A percentile compares a stretch with the other conserved stretches of the same genome.
Evolutionary conservation across 2,113 vertebrate genomes (phyloP).

Genomic region (Larimichthys crocea): DNA sequence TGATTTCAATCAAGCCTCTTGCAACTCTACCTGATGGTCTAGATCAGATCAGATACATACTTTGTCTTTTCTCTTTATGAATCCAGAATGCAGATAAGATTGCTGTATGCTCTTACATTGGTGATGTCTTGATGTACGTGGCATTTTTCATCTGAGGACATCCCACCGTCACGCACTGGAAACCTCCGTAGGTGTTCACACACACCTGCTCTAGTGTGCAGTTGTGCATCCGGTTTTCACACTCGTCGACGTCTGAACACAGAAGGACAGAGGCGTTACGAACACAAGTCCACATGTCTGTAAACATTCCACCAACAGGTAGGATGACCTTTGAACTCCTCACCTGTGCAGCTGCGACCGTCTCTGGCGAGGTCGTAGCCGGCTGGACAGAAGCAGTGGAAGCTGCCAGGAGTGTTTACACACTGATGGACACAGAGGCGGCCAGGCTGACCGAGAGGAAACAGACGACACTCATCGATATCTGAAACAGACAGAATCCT

Average conservation of each 20-base stretch:
- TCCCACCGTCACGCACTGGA: constrained; percentile 84
- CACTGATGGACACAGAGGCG: constrained; percentile 87
- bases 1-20: too few relatives aligned
- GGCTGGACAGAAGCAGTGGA: constrained; percentile 85
- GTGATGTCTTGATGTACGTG: constrained; percentile 88
- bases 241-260: constrained; percentile 86
- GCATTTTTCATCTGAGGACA: constrained; percentile 84
- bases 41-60: too few relatives aligned
- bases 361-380: constrained; percentile 85
- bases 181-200: constrained; percentile 87
- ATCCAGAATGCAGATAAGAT: too few relatives aligned
- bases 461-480: constrained; percentile 88
- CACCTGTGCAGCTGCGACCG: constrained; percentile 85
- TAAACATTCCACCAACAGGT: rapidly evolving
- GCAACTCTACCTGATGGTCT: too few relatives aligned
- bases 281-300: neutral
- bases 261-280: neutral
- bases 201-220: constrained; percentile 84
- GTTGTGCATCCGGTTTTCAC: constrained; percentile 80
- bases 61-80: too few relatives aligned
- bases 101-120: constrained; percentile 81
- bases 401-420: constrained; percentile 88
- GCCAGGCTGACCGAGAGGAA: constrained; percentile 78
- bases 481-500: constrained; percentile 73
- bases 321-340: constrained; percentile 9